Conservation (phyloP, 2,797 vertebrate genomes). For the Mormyrus proboscirostris region DNA sequence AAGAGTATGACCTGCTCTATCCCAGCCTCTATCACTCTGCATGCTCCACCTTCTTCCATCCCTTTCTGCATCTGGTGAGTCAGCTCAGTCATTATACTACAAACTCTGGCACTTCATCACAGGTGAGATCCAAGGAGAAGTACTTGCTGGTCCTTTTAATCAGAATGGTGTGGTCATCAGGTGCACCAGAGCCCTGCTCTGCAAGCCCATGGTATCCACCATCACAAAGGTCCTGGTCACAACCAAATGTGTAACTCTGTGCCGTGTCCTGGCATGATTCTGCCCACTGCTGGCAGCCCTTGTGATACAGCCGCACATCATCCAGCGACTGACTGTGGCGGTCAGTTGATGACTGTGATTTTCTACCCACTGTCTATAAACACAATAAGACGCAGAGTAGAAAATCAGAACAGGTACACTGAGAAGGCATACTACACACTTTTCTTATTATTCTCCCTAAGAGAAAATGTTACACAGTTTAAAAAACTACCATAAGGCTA, state of each 20-base stretch:
- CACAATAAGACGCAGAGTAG: background rate
- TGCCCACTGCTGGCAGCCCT: slow-evolving; percentile 82
- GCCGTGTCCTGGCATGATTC: slow-evolving; percentile 92
- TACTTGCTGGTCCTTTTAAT: slow-evolving; percentile 97
- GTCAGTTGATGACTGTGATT: slow-evolving; percentile 85
- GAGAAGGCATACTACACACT: too few relatives aligned
- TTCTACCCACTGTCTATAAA: slow-evolving; percentile 72
- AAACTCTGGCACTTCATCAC: slow-evolving; percentile 90
- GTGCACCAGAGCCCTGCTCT: slow-evolving; percentile 78
- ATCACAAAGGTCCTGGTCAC: slow-evolving; percentile 77
- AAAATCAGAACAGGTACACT: background rate
- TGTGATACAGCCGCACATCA: slow-evolving; percentile 90
- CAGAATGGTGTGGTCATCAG: slow-evolving; percentile 70
- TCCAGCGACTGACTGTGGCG: slow-evolving; percentile 95
- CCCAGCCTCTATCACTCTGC: slow-evolving; percentile 3
- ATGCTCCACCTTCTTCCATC: slow-evolving; percentile 13
- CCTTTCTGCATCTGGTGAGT: slow-evolving; percentile 33
- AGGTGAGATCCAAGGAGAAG: slow-evolving; percentile 90
- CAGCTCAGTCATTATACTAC: slow-evolving; percentile 69
- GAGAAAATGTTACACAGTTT: background rate
- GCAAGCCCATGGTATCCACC: slow-evolving; percentile 75
- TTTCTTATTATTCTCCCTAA: background rate
- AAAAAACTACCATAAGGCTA: background rate
- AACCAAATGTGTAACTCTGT: slow-evolving; percentile 96
- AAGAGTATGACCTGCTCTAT: background rate